Evolutionary conservation across 2,888 invertebrate genomes (phyloP), one percentile per base, ranked within the genome.

Genomic region (Caenorhabditis wallacei): DNA sequence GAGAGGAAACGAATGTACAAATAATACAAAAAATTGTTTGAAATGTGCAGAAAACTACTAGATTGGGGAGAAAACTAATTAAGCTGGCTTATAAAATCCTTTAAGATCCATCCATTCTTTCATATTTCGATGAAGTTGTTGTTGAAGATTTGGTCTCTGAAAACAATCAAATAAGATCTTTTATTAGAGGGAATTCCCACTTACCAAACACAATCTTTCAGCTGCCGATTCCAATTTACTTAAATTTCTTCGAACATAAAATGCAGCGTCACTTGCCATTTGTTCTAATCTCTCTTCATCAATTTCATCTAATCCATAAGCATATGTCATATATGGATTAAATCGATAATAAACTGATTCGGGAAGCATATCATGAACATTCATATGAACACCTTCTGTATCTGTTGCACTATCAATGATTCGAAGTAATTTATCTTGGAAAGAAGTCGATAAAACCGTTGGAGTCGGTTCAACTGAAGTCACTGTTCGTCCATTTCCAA

Each of bases 321-420:
- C 94, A 91, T 95, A 95, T 75, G 95, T 95, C 75, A 97, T 93
- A 88, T 96, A 96, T 0, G 97, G 97, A 93, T 97, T 97, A 92
- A 97, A 95, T 5, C 87, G 80, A 68, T 84, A 88, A 72, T 91
- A 91, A n/a, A 81, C 78, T 3, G 82, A 69, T n/a, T 87, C 80
- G 18, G 84, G 81, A 0, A 96, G 93, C 66, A 96, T 93, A 92
- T 96, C 96, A 91, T 95, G 95, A 85, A 96, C 91, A 89, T 95
- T 94, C 63, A 94, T 94, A 91, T 96, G 96, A 5, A 96, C 95
- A 87, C 95, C 96, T 94, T 96, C 96, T 11, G 96, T 96, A 91
- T 96, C 96, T 0, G 96, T 96, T 7, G 96, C 96, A 85, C 95
- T 95, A 91, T 96, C 95, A 48, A 96, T 93, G 69, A 96, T 95